These are phyloP conservation scores for Dendrolimus punctatus DNA, from an alignment of 1,140 invertebrate genomes.

Conservation along the genomic window DNA sequence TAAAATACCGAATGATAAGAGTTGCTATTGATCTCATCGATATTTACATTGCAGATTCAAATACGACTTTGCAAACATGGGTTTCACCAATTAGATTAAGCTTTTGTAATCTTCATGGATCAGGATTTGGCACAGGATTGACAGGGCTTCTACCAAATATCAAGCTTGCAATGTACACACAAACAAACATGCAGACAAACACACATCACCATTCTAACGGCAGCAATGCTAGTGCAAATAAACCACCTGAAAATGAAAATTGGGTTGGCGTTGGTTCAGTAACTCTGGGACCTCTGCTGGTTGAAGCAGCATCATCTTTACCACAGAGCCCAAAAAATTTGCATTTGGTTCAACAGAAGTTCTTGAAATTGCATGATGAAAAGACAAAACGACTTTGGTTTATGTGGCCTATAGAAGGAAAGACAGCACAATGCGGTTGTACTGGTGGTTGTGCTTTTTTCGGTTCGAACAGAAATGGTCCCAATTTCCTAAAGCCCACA, in stretches of 20 bases:
- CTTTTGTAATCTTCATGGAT: conserved; percentile 95
- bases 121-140: conserved; percentile 90
- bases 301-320: conserved; percentile 92
- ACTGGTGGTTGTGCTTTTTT: conserved; percentile 96
- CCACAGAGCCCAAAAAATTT: conserved; percentile 82
- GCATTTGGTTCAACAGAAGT: conserved; percentile 87
- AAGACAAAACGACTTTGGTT: conserved; percentile 94
- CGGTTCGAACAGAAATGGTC: conserved; percentile 89
- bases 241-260: conserved; percentile 74
- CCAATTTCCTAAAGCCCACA: conserved; percentile 89
- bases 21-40: conserved; percentile 93
- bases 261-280: conserved; percentile 97
- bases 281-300: conserved; percentile 88
- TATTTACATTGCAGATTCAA: conserved; percentile 91
- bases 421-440: conserved; percentile 89
- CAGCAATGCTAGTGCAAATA: conserved; percentile 48
- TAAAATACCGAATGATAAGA: conserved; percentile 96
- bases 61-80: conserved; percentile 90
- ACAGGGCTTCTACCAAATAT: conserved; percentile 89
- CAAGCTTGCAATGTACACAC: conserved; percentile 60
- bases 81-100: conserved; percentile 90
- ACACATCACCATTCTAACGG: conserved; percentile 53
- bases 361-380: conserved; percentile 91
- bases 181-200: conserved; percentile 61
- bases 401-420: conserved; percentile 85